A percentile compares a stretch with the other conserved stretches of the same genome.
Conservation (phyloP, 1,140 invertebrate species). For the Ectropis grisescens region DNA sequence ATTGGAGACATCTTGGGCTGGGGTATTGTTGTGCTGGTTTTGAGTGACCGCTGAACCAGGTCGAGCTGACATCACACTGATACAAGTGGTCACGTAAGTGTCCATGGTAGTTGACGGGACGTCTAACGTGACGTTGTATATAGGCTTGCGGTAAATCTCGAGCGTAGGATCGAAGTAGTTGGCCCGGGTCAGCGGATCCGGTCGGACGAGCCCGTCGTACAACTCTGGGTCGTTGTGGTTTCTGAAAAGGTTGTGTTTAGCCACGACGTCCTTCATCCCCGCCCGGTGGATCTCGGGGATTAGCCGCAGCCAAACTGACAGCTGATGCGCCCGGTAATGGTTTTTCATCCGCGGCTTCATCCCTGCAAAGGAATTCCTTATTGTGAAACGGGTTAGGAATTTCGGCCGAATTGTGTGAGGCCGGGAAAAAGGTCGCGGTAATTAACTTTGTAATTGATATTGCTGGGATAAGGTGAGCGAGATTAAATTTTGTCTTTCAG, state of each 20-base stretch:
- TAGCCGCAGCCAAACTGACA: slow-evolving; percentile 94
- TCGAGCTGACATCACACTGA: slow-evolving; percentile 69
- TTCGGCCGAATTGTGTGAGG: slow-evolving; percentile 6
- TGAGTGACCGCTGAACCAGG: slow-evolving; percentile 61
- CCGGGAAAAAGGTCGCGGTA: slow-evolving; percentile 11
- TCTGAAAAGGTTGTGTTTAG: slow-evolving; percentile 85
- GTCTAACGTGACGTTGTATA: slow-evolving; percentile 69
- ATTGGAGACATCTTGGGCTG: slow-evolving; percentile 72
- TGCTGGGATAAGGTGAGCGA: slow-evolving; percentile 4
- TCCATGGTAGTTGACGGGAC: slow-evolving; percentile 71
- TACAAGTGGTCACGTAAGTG: slow-evolving; percentile 72
- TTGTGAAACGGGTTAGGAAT: slow-evolving; percentile 16
- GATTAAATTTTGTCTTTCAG: slow-evolving; percentile 12
- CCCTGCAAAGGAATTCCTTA: slow-evolving; percentile 69
- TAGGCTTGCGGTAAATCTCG: slow-evolving; percentile 70
- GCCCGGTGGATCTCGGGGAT: slow-evolving; percentile 93
- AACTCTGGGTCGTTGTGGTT: slow-evolving; percentile 85
- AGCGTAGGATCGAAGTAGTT: slow-evolving; percentile 53
- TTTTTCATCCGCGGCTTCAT: slow-evolving; percentile 92
- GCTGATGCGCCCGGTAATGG: slow-evolving; percentile 93
- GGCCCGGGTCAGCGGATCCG: slow-evolving; percentile 76
- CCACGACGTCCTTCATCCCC: slow-evolving; percentile 88
- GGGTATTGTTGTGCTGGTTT: slow-evolving; percentile 67
- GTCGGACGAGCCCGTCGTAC: slow-evolving; percentile 86
- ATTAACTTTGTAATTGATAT: slow-evolving; percentile 26